Conservation (phyloP, 1,140 invertebrate genomes). For the Bilobella aurantiaca region DNA sequence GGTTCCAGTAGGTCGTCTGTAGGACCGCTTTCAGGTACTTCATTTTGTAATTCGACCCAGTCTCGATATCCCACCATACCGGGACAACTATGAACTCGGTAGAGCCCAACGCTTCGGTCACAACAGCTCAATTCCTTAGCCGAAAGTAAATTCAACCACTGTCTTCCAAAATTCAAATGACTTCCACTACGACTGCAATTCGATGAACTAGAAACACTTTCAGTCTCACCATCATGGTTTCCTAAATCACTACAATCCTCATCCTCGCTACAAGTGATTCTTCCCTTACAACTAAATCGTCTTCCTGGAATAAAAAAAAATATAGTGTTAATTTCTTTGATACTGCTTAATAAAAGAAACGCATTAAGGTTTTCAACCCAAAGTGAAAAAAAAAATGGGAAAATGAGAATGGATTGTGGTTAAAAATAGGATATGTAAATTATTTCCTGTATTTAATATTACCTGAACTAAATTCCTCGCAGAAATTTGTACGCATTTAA, state of each 20-base stretch:
- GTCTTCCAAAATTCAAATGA: slow-evolving; percentile 22
- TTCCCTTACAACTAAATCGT: not conserved
- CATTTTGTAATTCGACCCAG: slow-evolving; percentile 23
- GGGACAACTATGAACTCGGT: slow-evolving; percentile 30
- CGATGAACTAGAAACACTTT: slow-evolving; percentile 1
- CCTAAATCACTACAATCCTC: too few species aligned
- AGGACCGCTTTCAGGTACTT: slow-evolving; percentile 30
- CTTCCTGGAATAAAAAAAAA: not conserved
- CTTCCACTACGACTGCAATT: slow-evolving; percentile 18
- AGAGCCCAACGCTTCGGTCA: slow-evolving; percentile 26
- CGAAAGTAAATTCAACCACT: slow-evolving; percentile 27
- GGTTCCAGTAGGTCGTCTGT: slow-evolving; percentile 25
- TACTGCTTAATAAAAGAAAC: not conserved
- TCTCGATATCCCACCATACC: slow-evolving; percentile 25
- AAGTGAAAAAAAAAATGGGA: too few species aligned
- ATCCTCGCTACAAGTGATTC: not conserved
- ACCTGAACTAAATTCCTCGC: not conserved
- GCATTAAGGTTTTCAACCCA: not conserved
- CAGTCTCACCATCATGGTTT: not conserved
- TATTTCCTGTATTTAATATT: too few species aligned
- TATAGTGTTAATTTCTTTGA: too few species aligned
- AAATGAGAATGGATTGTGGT: too few species aligned
- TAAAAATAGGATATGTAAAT: too few species aligned
- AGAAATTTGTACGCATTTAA: not conserved
- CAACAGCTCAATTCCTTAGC: slow-evolving; percentile 24